phyloP scores from a whole-genome alignment of 1,140 invertebrate species.

The Micrasema minimum region DNA sequence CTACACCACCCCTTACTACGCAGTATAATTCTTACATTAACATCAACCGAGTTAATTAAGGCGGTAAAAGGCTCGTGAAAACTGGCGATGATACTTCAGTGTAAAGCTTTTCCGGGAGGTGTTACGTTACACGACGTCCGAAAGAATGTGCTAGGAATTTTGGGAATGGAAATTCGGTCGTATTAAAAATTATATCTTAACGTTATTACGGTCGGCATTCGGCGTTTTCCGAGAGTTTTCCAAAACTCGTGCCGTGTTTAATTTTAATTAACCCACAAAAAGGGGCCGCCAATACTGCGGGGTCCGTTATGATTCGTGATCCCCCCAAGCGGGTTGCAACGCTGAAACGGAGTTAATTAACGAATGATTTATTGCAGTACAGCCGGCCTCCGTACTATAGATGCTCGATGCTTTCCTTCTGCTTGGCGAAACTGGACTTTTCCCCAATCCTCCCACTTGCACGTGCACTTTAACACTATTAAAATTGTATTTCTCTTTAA shows the following conservation, averaged over 20 bases:
- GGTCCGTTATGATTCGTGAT: conserved; percentile 48
- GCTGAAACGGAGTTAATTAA: conserved; percentile 47
- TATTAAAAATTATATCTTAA: conserved; percentile 4
- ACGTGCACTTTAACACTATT: too few relatives aligned
- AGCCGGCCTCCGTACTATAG: conserved; percentile 5
- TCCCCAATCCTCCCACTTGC: too few relatives aligned
- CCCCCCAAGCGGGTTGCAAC: neutral
- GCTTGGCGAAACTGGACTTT: conserved; percentile 10
- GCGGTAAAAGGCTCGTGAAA: conserved; percentile 2
- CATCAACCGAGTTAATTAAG: conserved; percentile 3
- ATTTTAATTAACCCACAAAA: conserved; percentile 53
- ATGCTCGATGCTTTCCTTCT: conserved; percentile 1
- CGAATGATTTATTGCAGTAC: conserved; percentile 45
- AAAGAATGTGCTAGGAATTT: conserved; percentile 2
- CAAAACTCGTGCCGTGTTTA: conserved; percentile 48
- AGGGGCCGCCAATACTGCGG: conserved; percentile 31
- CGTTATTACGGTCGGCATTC: neutral
- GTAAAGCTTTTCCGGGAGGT: conserved; percentile 13
- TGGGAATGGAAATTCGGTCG: conserved; percentile 6
- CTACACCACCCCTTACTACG: too few relatives aligned
- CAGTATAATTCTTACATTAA: neutral
- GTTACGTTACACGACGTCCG: neutral
- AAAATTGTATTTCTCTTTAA: too few relatives aligned
- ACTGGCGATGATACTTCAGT: conserved; percentile 1
- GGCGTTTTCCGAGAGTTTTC: conserved; percentile 10